phyloP scores from a whole-genome alignment of 1,140 invertebrate genomes.

The Psix sp. region DNA sequence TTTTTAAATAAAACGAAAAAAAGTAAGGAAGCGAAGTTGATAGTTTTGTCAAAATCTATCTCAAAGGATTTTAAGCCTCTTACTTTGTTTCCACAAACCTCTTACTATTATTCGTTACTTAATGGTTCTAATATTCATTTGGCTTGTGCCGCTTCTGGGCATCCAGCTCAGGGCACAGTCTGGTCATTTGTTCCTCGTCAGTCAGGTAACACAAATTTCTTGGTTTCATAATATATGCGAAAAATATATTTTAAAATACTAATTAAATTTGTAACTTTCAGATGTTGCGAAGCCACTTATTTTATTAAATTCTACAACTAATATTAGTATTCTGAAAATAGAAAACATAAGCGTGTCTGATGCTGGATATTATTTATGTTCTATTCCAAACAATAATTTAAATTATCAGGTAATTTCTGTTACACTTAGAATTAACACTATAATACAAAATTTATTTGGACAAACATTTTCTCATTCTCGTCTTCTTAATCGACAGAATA shows the following conservation, averaged over 20 bases:
- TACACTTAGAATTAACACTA: background rate
- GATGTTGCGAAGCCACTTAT: constrained; percentile 64
- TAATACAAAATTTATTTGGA: background rate
- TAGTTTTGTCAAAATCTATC: constrained; percentile 67
- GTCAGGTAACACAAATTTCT: constrained; percentile 55
- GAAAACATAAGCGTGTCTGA: constrained; percentile 72
- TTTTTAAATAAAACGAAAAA: constrained; percentile 75
- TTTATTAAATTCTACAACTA: constrained; percentile 70
- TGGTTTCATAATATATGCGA: background rate
- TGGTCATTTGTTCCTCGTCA: constrained; percentile 78
- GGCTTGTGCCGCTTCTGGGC: constrained; percentile 79
- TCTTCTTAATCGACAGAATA: constrained; percentile 62
- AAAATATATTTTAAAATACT: background rate
- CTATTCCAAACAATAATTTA: constrained; percentile 67
- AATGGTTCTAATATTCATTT: constrained; percentile 73
- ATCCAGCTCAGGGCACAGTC: constrained; percentile 75
- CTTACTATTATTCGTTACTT: constrained; percentile 67
- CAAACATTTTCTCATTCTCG: constrained; percentile 2
- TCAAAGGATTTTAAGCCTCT: constrained; percentile 18
- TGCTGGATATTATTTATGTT: constrained; percentile 80
- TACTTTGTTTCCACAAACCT: constrained; percentile 68
- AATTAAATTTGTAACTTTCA: constrained; percentile 16
- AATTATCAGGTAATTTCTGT: constrained; percentile 73
- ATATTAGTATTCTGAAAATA: constrained; percentile 74
- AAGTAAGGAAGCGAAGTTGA: constrained; percentile 76